Evolutionary conservation across 30 jellyfish, hydroid and myxozoan species (phyloP).

Genomic region (Catostylus mosaicus): DNA sequence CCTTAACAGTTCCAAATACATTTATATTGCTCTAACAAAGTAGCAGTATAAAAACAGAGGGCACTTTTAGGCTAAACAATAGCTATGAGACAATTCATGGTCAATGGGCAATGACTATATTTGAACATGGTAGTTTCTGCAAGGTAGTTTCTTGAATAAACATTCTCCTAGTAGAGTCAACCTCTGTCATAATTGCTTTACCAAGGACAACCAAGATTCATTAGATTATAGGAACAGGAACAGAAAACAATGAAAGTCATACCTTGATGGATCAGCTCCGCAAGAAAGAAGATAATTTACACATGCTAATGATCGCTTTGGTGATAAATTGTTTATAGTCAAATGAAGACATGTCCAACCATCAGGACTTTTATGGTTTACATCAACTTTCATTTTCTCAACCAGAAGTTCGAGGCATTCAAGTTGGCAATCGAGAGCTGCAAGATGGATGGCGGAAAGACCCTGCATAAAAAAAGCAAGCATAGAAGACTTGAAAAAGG

Average conservation of each 20-base stretch:
- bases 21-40: too few relatives aligned
- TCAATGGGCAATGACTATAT: too few relatives aligned
- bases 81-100: too few relatives aligned
- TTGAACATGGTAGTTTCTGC: too few relatives aligned
- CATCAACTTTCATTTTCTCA: constrained; percentile 33
- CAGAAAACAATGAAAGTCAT: neutral
- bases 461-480: constrained; percentile 47
- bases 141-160: too few relatives aligned
- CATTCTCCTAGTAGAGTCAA: too few relatives aligned
- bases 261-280: constrained; percentile 84
- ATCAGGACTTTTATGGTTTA: constrained; percentile 38
- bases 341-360: constrained; percentile 76
- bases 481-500: neutral
- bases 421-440: constrained; percentile 75
- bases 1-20: too few relatives aligned
- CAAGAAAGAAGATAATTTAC: constrained; percentile 30
- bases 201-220: too few relatives aligned
- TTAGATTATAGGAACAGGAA: neutral
- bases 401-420: constrained; percentile 46
- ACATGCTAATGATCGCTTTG: constrained; percentile 54
- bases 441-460: constrained; percentile 66
- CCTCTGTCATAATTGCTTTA: too few relatives aligned
- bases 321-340: constrained; percentile 44
- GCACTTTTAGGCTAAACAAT: too few relatives aligned
- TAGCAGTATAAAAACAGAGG: too few relatives aligned